Conservation (phyloP, 2,888 invertebrate species). For the Orchestes rusci region DNA sequence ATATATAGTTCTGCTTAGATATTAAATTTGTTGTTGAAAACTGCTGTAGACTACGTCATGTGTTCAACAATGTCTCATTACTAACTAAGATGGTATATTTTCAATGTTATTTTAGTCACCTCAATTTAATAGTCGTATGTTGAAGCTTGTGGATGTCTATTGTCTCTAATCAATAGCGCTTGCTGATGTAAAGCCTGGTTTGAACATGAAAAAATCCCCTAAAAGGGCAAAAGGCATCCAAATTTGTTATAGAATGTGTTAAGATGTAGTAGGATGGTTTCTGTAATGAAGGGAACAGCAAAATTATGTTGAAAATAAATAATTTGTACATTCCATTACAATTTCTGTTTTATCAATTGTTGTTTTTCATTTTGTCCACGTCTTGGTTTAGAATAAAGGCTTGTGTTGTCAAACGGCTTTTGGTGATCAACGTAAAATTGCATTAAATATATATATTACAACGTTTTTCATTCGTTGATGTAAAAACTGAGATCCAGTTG, state of each 20-base stretch:
- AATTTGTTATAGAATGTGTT: slow-evolving; percentile 33
- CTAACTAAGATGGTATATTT: slow-evolving; percentile 31
- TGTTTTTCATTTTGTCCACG: slow-evolving; percentile 44
- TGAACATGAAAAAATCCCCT: too few relatives aligned
- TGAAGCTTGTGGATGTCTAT: slow-evolving; percentile 22
- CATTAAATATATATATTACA: too few relatives aligned
- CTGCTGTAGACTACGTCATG: too few relatives aligned
- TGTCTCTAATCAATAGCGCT: too few relatives aligned
- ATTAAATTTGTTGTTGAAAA: too few relatives aligned
- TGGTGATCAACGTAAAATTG: too few relatives aligned
- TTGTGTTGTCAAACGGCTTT: too few relatives aligned
- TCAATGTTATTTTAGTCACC: slow-evolving; percentile 29
- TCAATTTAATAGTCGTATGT: slow-evolving; percentile 18
- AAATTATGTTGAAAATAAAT: slow-evolving; percentile 53
- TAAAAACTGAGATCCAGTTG: too few relatives aligned
- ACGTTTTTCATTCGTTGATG: too few relatives aligned
- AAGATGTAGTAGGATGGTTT: slow-evolving; percentile 36
- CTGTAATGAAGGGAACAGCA: slow-evolving; percentile 54
- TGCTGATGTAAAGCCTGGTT: too few relatives aligned
- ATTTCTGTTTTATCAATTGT: slow-evolving; percentile 46
- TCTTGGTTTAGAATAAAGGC: too few relatives aligned
- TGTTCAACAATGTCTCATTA: slow-evolving; percentile 21
- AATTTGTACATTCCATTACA: slow-evolving; percentile 78
- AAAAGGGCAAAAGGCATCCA: slow-evolving; percentile 21
- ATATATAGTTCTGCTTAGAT: slow-evolving; percentile 15